Base-by-base conservation (phyloP, 2,888 invertebrate species). In the Drosophila pseudotalamancana region DNA sequence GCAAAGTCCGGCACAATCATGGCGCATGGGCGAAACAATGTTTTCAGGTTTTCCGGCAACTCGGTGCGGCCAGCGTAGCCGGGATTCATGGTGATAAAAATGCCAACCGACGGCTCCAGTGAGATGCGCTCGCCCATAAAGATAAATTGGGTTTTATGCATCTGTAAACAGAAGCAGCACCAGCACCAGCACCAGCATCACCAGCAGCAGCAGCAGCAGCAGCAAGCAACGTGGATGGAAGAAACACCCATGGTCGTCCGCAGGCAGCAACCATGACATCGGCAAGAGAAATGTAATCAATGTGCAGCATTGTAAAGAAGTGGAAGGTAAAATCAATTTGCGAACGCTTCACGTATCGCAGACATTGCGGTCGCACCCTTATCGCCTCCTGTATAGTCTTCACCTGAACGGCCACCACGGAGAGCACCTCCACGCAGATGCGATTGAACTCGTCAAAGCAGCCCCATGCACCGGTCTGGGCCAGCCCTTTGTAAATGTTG, bases 1-100 rank as follows among this genome's bases (percentile, higher is more conserved):
- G 97, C 98, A 91, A 98, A 98, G 92, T 98, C 98, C 3, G 98
- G 98, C 31, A 98, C 98, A 46, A 98, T 98, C 98, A 99, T 99
- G 70, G 98, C 98, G 91, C 98, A 98, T 1, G 98, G 98, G 87
- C 98, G 90, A 79, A 91, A 91, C 59, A 91, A 79, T 68, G 91
- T 91, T 80, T 91, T 93, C 90, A 94, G 92, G 92, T 97, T 97
- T 91, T 97, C 97, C 0, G 97, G 91, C 59, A 97, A 92, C 90
- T 97, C 97, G 0, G 97, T 96, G 77, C 98, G 93, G 3, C 98
- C 98, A 4, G 98, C 98, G 88, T 98, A 98, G 23, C 98, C 98
- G 0, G 98, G 98, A 92, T 98, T 98, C 98, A 98, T 98, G 0
- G 98, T 98, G 72, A 98, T 98, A 89, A 98, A 98, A 92, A 98